Percentiles rank a stretch among this genome's conserved stretches.
phyloP scores from a whole-genome alignment of 2,113 vertebrate genomes.

The Podarcis raffonei region DNA sequence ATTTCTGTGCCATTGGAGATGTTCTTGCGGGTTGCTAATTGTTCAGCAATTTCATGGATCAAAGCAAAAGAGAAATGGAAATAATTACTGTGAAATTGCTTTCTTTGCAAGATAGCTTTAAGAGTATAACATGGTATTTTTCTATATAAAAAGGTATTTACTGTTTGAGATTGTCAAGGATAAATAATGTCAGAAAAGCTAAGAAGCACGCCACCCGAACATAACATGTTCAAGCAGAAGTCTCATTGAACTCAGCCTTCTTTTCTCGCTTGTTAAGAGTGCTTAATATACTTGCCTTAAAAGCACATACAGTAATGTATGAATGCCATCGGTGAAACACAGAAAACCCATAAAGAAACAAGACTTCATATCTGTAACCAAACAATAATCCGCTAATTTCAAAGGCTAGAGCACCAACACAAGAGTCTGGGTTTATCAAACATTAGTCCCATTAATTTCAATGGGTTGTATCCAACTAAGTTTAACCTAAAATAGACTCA shows the following conservation, averaged over 20 bases:
- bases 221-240: background rate
- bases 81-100: too few relatives aligned
- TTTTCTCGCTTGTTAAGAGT: background rate
- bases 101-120: background rate
- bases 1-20: background rate
- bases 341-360: rapidly evolving
- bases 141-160: background rate
- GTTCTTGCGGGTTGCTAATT: too few relatives aligned
- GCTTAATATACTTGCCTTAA: background rate
- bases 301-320: too few relatives aligned
- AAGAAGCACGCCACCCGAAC: background rate
- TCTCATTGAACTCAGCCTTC: background rate
- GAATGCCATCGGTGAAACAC: background rate
- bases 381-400: background rate
- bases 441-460: too few relatives aligned
- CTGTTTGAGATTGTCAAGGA: background rate
- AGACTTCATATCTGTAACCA: rapidly evolving
- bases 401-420: background rate
- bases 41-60: background rate
- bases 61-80: background rate
- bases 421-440: too few relatives aligned
- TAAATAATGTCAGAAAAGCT: background rate
- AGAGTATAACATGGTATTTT: background rate
- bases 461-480: too few relatives aligned
- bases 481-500: too few relatives aligned